Evolutionary conservation across 2,888 invertebrate species (phyloP).

Genomic region (Philhelius pedissequus): DNA sequence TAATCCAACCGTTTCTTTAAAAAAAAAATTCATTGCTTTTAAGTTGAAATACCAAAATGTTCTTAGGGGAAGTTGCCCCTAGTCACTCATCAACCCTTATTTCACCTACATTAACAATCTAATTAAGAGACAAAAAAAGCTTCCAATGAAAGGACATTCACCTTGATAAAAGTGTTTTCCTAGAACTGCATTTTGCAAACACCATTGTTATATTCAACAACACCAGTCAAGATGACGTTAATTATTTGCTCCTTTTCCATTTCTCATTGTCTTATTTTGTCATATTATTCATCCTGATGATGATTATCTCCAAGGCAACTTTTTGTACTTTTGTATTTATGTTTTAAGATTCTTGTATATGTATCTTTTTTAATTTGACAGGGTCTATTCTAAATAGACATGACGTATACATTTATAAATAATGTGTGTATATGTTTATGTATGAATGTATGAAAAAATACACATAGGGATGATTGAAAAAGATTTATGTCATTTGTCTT

Average conservation of each 20-base stretch:
- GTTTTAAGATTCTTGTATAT: background rate
- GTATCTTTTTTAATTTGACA: constrained; percentile 7
- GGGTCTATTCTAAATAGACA: background rate
- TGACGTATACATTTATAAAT: background rate
- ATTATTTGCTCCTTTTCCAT: constrained; percentile 13
- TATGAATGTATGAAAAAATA: no score
- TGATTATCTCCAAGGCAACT: constrained; percentile 5
- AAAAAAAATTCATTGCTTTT: no score
- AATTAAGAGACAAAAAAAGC: background rate
- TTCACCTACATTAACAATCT: background rate
- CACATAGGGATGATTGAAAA: background rate
- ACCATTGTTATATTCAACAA: background rate
- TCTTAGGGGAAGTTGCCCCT: background rate
- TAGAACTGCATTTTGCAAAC: background rate
- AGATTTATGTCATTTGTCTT: background rate
- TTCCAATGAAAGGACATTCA: constrained; percentile 1
- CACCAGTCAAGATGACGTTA: background rate
- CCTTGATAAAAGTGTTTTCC: constrained; percentile 1
- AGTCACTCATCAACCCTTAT: background rate
- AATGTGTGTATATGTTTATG: background rate
- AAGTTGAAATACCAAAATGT: no score
- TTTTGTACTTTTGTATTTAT: background rate
- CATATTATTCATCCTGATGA: background rate
- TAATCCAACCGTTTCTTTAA: no score
- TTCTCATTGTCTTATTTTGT: background rate